Evolutionary conservation across 1,140 invertebrate genomes (phyloP).

Genomic region (Drosophila kanapiae): DNA sequence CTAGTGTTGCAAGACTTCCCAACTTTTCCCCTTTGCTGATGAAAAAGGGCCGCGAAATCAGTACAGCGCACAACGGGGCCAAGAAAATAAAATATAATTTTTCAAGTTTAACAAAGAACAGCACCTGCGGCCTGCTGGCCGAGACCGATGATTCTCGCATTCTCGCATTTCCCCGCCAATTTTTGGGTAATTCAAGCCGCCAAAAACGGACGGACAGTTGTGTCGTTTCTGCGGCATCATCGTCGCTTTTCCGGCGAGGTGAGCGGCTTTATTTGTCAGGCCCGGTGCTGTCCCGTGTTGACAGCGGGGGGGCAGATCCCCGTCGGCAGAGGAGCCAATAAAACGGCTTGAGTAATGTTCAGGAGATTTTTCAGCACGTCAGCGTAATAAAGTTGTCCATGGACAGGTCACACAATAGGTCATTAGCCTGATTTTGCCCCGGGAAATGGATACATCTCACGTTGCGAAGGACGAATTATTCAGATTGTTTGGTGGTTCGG

Average conservation of each 20-base stretch:
- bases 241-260: slow-evolving; percentile 23
- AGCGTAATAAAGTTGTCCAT: slow-evolving; percentile 77
- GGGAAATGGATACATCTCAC: slow-evolving; percentile 37
- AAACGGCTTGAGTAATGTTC: slow-evolving; percentile 79
- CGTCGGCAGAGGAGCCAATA: slow-evolving; percentile 49
- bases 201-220: slow-evolving; percentile 11
- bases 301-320: slow-evolving; percentile 41
- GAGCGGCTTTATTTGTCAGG: slow-evolving; percentile 62
- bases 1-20: neutral
- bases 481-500: slow-evolving; percentile 7
- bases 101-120: slow-evolving; percentile 64
- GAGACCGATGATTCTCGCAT: slow-evolving; percentile 50
- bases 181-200: slow-evolving; percentile 34
- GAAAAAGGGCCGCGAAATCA: slow-evolving; percentile 55
- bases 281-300: slow-evolving; percentile 37
- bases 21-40: slow-evolving; percentile 34
- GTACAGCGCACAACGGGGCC: slow-evolving; percentile 22
- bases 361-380: slow-evolving; percentile 73
- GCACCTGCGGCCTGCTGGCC: slow-evolving; percentile 32
- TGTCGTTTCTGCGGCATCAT: slow-evolving; percentile 44
- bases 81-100: slow-evolving; percentile 73
- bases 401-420: slow-evolving; percentile 55
- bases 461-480: slow-evolving; percentile 10
- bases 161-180: slow-evolving; percentile 30
- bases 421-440: slow-evolving; percentile 57